phyloP scores from a whole-genome alignment of 2,797 vertebrate species.

The Melanotaenia boesemani region DNA sequence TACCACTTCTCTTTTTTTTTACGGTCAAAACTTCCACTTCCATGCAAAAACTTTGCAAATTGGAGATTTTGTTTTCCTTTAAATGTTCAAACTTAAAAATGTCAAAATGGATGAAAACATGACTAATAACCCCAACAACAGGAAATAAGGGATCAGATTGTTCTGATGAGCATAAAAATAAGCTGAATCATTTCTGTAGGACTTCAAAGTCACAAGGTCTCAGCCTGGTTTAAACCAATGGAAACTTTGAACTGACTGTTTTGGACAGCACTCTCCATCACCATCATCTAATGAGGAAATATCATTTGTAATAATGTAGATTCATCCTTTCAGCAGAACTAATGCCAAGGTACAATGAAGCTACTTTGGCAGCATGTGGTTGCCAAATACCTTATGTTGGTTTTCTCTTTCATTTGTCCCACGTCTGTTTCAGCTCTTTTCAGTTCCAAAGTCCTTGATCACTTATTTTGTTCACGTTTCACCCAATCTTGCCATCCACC shows the following conservation, averaged over 20 bases:
- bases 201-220: not conserved
- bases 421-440: not conserved
- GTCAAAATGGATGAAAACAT: not conserved
- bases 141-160: not conserved
- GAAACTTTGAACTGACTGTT: not conserved
- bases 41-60: not conserved
- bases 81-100: not conserved
- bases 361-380: not conserved
- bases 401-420: not conserved
- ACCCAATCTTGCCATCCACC: constrained; percentile 95
- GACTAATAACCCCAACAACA: not conserved
- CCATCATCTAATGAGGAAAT: not conserved
- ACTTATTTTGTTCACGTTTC: constrained; percentile 78
- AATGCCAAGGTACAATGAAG: not conserved
- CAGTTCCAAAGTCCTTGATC: constrained; percentile 27
- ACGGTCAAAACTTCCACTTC: not conserved
- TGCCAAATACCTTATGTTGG: not conserved
- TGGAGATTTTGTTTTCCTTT: not conserved
- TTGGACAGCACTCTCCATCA: not conserved
- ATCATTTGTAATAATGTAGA: not conserved
- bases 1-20: too few relatives aligned
- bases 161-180: not conserved
- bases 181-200: not conserved
- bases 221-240: not conserved
- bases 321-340: not conserved